These are phyloP conservation scores for Drosophila atripex DNA, from an alignment of 2,888 invertebrate genomes.

Conservation along the genomic window DNA sequence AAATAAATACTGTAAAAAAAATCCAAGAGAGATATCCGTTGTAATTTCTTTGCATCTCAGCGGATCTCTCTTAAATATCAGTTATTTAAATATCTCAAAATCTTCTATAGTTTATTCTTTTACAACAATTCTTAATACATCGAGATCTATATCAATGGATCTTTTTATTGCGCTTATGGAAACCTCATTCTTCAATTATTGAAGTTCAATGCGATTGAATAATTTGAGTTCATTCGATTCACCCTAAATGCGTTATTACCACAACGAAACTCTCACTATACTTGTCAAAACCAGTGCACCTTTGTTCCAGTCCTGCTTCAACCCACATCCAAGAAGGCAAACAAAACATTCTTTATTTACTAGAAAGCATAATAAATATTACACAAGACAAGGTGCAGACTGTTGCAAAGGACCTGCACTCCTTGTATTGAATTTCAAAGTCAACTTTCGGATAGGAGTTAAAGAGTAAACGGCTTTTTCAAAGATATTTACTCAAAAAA, in stretches of 20 bases:
- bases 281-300: conserved; percentile 56
- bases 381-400: conserved; percentile 70
- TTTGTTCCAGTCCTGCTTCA: conserved; percentile 28
- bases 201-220: neutral
- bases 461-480: too few species aligned
- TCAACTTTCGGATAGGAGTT: conserved; percentile 50
- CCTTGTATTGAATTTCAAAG: conserved; percentile 19
- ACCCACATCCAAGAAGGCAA: conserved; percentile 20
- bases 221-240: neutral
- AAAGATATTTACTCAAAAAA: too few species aligned
- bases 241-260: neutral
- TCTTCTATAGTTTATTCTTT: neutral
- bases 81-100: too few species aligned
- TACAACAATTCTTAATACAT: neutral
- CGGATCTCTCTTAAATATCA: too few species aligned
- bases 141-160: neutral
- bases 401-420: conserved; percentile 32
- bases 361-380: conserved; percentile 77
- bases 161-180: neutral
- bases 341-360: conserved; percentile 64
- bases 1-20: neutral
- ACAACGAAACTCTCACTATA: conserved; percentile 18
- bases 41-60: neutral
- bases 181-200: neutral
- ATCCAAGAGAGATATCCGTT: neutral